Base-by-base conservation (phyloP, 2,888 invertebrate genomes). In the Cryptosula pallasiana region DNA sequence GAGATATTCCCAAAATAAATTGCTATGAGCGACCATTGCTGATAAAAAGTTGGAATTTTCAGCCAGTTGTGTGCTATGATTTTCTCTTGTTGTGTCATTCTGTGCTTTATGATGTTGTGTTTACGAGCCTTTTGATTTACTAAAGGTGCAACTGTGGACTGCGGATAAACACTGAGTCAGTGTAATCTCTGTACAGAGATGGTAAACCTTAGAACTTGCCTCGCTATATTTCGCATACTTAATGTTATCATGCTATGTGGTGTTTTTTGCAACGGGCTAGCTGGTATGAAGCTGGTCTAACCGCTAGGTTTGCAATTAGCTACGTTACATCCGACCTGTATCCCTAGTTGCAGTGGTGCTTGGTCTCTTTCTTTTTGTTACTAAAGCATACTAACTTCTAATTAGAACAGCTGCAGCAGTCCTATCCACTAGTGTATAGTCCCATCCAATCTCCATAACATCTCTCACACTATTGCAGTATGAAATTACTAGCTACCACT, bases 161-260 rank as follows among this genome's bases (percentile, higher is more conserved):
- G 9, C 45, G 45, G 45, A 45, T 45, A 5, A 45, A 20, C 45
- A 45, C 45, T 45, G 45, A 45, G 20, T 45, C 45, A 45, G 45
- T 45, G 45, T 45, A 13, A 45, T 45, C 29, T 9, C 57, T 23
- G 20, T 57, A 57, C 57, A 16, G 57, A 32, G 27, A 29, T 32
- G 63, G 63, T 63, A 63, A 63, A 63, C 20, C 3, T 63, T 25
- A 27, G 63, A 63, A 25, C 9, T 5, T 63, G 63, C 63, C 63
- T 63, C 27, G 63, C 63, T 63, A 63, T 34, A 63, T 63, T 63
- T 63, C 63, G 63, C 63, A 63, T 63, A 63, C 63, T 63, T 63
- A 63, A 5, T 45, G n/a, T 23, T 63, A 63, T 63, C 63, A 63
- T 63, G 63, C 63, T 63, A 63, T 63, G 63, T 63, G 63, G 63